phyloP scores from a whole-genome alignment of 2,797 vertebrate species.

The Microctenopoma lineatum region DNA sequence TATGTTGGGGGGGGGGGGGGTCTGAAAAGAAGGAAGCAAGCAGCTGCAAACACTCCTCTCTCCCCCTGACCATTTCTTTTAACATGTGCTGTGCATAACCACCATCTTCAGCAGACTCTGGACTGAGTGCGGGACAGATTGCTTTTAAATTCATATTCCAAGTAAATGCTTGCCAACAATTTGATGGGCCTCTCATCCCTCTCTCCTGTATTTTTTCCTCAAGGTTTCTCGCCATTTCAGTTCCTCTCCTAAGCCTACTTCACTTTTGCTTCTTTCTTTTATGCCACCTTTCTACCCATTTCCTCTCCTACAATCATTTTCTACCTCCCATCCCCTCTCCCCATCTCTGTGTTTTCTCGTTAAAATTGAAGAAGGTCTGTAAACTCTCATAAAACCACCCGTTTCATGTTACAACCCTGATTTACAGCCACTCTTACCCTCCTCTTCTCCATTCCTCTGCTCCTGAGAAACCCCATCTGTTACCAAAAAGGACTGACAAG shows the following conservation, averaged over 20 bases:
- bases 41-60: conserved; percentile 68
- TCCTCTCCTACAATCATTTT: conserved; percentile 31
- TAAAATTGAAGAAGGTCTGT: conserved; percentile 70
- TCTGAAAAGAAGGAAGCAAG: conserved; percentile 60
- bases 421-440: conserved; percentile 59
- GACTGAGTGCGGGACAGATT: conserved; percentile 27
- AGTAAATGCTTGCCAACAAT: conserved; percentile 59
- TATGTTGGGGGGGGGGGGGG: conserved; percentile 44
- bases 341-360: conserved; percentile 64
- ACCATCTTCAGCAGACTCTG: conserved; percentile 30
- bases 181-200: conserved; percentile 54
- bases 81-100: conserved; percentile 35
- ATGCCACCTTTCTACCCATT: conserved; percentile 29
- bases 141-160: conserved; percentile 61
- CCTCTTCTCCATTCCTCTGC: conserved; percentile 18
- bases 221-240: conserved; percentile 48
- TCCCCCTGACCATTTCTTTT: conserved; percentile 19
- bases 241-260: conserved; percentile 51
- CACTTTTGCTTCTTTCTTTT: conserved; percentile 42
- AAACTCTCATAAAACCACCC: conserved; percentile 75
- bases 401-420: conserved; percentile 64
- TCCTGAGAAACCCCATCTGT: conserved; percentile 69
- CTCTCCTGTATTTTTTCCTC: conserved; percentile 45
- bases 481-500: conserved; percentile 54
- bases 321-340: conserved; percentile 8